These are phyloP conservation scores for Psix sp. DNA, from an alignment of 1,140 invertebrate genomes.

Conservation along the genomic window DNA sequence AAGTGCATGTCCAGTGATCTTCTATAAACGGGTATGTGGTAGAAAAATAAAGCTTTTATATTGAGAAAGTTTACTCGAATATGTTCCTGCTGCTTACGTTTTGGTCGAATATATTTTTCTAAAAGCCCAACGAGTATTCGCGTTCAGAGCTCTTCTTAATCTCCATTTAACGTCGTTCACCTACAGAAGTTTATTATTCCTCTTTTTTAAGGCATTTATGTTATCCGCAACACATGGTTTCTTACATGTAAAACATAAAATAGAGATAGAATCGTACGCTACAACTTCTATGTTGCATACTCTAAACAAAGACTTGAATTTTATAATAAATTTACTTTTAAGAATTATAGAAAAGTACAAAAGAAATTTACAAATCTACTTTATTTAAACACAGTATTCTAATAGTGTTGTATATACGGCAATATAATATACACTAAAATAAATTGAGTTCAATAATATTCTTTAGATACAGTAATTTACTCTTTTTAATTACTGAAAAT, in stretches of 20 bases:
- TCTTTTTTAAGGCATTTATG: slow-evolving; percentile 19
- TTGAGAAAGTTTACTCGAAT: slow-evolving; percentile 48
- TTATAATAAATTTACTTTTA: no score
- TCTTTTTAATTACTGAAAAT: no score
- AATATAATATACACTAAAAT: no score
- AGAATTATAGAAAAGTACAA: no score
- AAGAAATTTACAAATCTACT: no score
- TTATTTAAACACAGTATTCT: no score
- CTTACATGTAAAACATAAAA: slow-evolving; percentile 4
- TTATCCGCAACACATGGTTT: slow-evolving; percentile 25
- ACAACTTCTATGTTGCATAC: no score
- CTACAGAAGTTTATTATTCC: slow-evolving; percentile 26
- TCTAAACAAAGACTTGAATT: no score
- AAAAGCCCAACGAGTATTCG: slow-evolving; percentile 8
- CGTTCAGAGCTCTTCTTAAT: slow-evolving; percentile 28
- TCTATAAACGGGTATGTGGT: slow-evolving; percentile 19
- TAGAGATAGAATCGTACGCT: background rate
- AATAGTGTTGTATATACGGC: no score
- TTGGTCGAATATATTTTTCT: slow-evolving; percentile 36
- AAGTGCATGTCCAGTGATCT: slow-evolving; percentile 41
- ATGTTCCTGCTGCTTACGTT: slow-evolving; percentile 33
- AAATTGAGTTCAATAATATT: no score
- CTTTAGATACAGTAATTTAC: no score
- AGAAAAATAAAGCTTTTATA: slow-evolving; percentile 50
- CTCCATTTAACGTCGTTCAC: slow-evolving; percentile 34